Conservation (phyloP, 2,888 invertebrate species). For the Invenusta paracnida region DNA sequence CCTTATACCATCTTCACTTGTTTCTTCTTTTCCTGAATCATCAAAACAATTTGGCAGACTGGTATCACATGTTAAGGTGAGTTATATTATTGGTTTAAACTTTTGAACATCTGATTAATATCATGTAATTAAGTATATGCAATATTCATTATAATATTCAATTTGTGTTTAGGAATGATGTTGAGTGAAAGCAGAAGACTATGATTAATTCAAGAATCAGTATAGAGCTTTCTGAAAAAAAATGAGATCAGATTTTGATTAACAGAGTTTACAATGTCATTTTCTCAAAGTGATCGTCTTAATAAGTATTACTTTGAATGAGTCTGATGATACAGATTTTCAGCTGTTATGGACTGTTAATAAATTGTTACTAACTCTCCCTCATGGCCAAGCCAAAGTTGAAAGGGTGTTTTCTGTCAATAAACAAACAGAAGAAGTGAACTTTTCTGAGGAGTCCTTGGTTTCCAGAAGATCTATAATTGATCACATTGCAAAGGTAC, state of each 20-base stretch:
- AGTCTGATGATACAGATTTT: neutral
- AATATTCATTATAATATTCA: too few relatives aligned
- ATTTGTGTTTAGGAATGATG: neutral
- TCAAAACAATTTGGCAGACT: neutral
- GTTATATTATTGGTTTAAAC: neutral
- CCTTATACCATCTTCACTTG: neutral
- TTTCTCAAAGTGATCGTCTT: neutral
- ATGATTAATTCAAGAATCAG: neutral
- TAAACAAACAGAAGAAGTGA: neutral
- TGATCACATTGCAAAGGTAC: neutral
- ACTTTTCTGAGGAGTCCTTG: neutral
- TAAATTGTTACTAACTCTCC: neutral
- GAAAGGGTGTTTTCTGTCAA: neutral
- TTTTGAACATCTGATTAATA: neutral
- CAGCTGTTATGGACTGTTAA: neutral
- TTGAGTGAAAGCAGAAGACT: neutral
- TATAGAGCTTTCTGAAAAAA: neutral
- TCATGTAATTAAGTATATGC: neutral
- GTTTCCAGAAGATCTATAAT: neutral
- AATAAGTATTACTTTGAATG: neutral
- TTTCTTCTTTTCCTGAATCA: neutral
- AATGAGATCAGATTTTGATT: neutral
- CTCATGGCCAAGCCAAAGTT: neutral
- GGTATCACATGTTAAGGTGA: neutral
- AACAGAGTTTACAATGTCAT: neutral